These are phyloP conservation scores for Philonicus albiceps DNA, from an alignment of 2,888 invertebrate genomes.

Conservation along the genomic window DNA sequence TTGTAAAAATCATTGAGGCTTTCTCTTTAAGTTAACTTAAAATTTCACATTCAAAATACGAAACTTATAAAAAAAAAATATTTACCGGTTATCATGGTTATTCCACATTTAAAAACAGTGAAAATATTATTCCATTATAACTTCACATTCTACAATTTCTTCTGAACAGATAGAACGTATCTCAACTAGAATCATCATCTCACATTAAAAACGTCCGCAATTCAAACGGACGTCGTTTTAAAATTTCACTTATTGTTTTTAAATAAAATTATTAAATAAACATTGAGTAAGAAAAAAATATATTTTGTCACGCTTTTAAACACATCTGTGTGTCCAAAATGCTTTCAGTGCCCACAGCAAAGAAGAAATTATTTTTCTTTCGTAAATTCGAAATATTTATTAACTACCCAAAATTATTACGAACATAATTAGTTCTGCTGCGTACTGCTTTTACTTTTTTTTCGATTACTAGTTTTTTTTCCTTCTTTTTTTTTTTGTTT, in stretches of 20 bases:
- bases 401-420: neutral
- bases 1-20: no score
- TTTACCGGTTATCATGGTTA: neutral
- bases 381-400: neutral
- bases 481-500: neutral
- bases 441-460: neutral
- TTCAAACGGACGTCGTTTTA: neutral
- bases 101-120: neutral
- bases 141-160: neutral
- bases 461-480: neutral
- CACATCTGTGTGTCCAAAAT: neutral
- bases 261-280: neutral
- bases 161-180: neutral
- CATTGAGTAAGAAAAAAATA: neutral
- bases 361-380: neutral
- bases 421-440: neutral
- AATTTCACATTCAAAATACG: neutral
- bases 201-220: neutral
- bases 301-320: neutral
- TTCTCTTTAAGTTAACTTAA: neutral
- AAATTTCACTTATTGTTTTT: neutral
- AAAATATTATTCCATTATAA: neutral
- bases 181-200: neutral
- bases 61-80: no score
- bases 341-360: neutral